Base-by-base conservation (phyloP, 1,140 invertebrate genomes). In the Bombus pascuorum region DNA sequence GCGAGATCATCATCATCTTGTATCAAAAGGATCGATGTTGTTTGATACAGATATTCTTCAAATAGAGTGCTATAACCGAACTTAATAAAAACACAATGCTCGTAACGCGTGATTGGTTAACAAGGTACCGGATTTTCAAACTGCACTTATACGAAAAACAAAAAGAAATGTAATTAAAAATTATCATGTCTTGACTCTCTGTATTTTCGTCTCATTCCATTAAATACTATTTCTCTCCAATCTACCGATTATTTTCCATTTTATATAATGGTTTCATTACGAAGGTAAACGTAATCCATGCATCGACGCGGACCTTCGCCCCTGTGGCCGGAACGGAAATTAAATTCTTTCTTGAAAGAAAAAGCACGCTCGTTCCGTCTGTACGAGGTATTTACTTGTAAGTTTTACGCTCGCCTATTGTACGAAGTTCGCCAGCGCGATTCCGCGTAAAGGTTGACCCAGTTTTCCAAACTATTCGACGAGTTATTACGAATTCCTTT, bases 401-500 rank as follows among this genome's bases (percentile, higher is more conserved):
- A 85, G 76, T 85, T 85, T 85, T 85, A 80, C 83, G 68, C 53
- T 73, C 53, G 68, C 10, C 77, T 72, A 80, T 85, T 85, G 76
- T 85, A 47, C 57, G 32, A 80, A 80, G 57, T 70, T 68, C 39
- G 37, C 53, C 25, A 18, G 18, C 42, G 68, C 32, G 53, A 39
- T 62, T 59, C 65, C 76, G 57, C 83, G 68, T 39, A 80, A 53
- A 80, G 53, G 68, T 65, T 73, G 83, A 80, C 76, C 83, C 77
- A 80, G 75, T 85, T 85, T 42, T 22, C 28, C 25, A 25, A n/a
- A 72, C 83, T 53, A 70, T 85, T 85, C 77, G 53, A 85, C 53
- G 47, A 72, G 76, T 85, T 85, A 85, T 85, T 85, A 80, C 76
- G 68, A 79, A 80, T 80, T 85, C 77, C 68, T 80, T 44, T 85